Percentiles rank a stretch among this genome's conserved stretches.
Conservation (phyloP, 2,113 vertebrate genomes). For the Phaethon lepturus region DNA sequence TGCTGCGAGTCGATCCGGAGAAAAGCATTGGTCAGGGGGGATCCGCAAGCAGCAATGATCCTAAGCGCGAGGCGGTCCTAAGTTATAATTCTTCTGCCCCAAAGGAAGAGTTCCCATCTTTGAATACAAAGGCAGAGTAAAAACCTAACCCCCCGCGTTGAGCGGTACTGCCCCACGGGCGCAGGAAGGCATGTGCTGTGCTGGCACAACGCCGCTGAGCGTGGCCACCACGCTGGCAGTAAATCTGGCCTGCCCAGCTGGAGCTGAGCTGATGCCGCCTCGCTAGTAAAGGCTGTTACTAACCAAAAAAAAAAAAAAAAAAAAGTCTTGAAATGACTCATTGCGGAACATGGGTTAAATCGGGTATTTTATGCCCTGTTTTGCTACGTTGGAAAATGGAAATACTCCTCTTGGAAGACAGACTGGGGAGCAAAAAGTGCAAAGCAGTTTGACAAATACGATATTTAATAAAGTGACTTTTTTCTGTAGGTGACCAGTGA, state of each 20-base stretch:
- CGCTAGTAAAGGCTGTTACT: background rate
- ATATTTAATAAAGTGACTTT: too few species aligned
- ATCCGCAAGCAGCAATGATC: background rate
- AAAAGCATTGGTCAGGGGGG: too few species aligned
- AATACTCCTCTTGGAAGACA: background rate
- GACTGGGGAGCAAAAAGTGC: background rate
- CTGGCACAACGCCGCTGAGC: background rate
- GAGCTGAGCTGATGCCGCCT: background rate
- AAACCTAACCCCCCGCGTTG: rapidly evolving
- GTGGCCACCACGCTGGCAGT: background rate
- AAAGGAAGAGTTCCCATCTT: too few species aligned
- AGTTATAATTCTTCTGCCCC: background rate
- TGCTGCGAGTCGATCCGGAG: background rate
- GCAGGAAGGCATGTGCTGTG: background rate
- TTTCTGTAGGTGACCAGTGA: background rate
- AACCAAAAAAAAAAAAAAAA: background rate
- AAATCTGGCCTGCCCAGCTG: background rate
- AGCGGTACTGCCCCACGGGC: rapidly evolving
- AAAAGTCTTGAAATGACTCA: background rate
- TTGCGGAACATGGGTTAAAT: background rate
- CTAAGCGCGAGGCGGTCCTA: too few species aligned
- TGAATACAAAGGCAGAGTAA: background rate
- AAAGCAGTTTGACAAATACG: background rate
- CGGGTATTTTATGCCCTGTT: background rate
- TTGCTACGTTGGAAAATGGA: background rate